Evolutionary conservation across 2,113 vertebrate species (phyloP).

Genomic region (Larimichthys polyactis): DNA sequence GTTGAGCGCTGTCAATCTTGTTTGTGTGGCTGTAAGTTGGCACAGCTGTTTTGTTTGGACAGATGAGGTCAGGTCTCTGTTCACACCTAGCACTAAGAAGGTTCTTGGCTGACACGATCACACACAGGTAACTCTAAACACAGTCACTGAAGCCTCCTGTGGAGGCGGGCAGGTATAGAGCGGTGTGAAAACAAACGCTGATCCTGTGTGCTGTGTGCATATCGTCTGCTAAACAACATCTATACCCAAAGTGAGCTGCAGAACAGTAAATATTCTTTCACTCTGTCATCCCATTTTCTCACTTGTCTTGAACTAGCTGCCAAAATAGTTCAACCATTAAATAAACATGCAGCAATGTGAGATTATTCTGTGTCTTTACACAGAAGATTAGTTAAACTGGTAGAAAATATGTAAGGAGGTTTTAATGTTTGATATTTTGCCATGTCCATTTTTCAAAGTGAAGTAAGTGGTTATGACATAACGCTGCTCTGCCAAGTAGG

Average conservation of each 20-base stretch:
- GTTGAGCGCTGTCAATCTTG: neutral
- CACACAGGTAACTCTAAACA: neutral
- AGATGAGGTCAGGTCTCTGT: constrained; percentile 17
- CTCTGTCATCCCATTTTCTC: constrained; percentile 23
- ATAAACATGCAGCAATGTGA: constrained; percentile 21
- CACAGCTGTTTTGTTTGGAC: constrained; percentile 19
- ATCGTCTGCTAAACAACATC: constrained; percentile 17
- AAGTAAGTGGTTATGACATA: constrained; percentile 37
- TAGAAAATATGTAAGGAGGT: neutral
- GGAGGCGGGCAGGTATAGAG: neutral
- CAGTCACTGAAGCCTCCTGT: neutral
- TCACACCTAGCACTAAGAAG: constrained; percentile 17
- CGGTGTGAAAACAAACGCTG: neutral
- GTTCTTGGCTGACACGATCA: neutral
- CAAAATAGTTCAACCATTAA: constrained; percentile 11
- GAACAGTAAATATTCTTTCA: constrained; percentile 26
- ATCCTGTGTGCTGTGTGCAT: neutral
- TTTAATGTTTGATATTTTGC: constrained; percentile 15
- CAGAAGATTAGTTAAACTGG: neutral
- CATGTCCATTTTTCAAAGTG: neutral
- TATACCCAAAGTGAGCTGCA: constrained; percentile 19
- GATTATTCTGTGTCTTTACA: neutral
- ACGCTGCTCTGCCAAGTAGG: constrained; percentile 40
- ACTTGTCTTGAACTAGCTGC: constrained; percentile 23
- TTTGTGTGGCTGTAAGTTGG: neutral